A percentile compares a stretch with the other conserved stretches of the same genome.
phyloP scores from a whole-genome alignment of 2,113 vertebrate species.

The Rhombomys opimus region DNA sequence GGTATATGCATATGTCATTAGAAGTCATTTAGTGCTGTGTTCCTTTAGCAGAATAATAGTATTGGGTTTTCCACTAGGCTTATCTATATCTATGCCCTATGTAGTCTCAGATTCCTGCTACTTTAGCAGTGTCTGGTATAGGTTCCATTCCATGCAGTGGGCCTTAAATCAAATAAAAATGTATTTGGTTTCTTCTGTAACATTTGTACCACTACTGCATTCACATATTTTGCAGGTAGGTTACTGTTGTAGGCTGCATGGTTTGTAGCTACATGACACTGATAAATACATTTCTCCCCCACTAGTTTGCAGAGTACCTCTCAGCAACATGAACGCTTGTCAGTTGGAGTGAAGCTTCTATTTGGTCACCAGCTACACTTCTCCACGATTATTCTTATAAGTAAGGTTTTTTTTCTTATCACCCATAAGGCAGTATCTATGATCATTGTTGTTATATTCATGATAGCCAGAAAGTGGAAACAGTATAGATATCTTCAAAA shows the following conservation, averaged over 20 bases:
- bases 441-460: not conserved
- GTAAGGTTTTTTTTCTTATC: not conserved
- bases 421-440: not conserved
- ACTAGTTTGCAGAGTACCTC: not conserved
- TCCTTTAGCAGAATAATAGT: not conserved
- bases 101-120: not conserved
- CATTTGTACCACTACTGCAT: not conserved
- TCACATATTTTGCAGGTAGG: not conserved
- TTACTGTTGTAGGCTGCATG: not conserved
- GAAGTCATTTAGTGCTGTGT: not conserved
- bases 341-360: not conserved
- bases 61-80: not conserved
- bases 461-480: not conserved
- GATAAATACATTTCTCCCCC: not conserved
- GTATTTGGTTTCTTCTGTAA: not conserved
- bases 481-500: not conserved
- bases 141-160: not conserved
- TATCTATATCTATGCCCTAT: not conserved
- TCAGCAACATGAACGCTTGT: not conserved
- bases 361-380: not conserved
- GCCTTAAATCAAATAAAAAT: not conserved
- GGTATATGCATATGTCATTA: not conserved
- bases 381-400: not conserved
- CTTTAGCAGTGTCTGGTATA: not conserved
- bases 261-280: not conserved